phyloP scores from a whole-genome alignment of 1,140 invertebrate genomes.

The Camponotus pennsylvanicus region DNA sequence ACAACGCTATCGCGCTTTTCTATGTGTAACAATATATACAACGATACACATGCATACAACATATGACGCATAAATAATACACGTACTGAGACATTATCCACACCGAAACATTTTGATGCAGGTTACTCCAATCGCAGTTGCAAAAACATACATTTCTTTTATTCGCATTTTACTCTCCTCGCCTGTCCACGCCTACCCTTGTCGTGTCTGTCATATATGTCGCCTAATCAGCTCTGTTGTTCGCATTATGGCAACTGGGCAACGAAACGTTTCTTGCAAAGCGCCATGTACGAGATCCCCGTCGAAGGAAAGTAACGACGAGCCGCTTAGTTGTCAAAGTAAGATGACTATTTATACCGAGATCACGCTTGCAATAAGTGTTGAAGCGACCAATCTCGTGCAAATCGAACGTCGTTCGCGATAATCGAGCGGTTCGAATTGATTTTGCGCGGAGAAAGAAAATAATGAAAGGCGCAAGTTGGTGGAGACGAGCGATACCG shows the following conservation, averaged over 20 bases:
- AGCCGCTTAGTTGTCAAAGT: constrained; percentile 63
- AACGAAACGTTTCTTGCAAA: constrained; percentile 45
- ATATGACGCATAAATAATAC: neutral
- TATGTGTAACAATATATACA: constrained; percentile 33
- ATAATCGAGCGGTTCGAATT: neutral
- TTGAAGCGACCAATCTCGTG: constrained; percentile 2
- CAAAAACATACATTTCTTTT: constrained; percentile 17
- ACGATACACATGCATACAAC: constrained; percentile 14
- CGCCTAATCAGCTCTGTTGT: constrained; percentile 66
- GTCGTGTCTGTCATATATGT: constrained; percentile 60
- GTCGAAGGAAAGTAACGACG: constrained; percentile 57
- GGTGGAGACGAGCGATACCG: constrained; percentile 60
- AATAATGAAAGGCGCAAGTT: constrained; percentile 26
- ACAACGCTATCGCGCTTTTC: constrained; percentile 59
- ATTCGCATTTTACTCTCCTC: constrained; percentile 19
- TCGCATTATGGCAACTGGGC: constrained; percentile 43
- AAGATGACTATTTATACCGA: constrained; percentile 21
- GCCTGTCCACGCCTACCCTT: constrained; percentile 15
- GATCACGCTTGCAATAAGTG: constrained; percentile 31
- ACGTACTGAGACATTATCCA: neutral
- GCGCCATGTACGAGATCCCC: constrained; percentile 48
- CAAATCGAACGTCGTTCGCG: constrained; percentile 11
- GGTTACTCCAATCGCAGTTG: neutral
- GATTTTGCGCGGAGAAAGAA: constrained; percentile 22
- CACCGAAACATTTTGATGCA: neutral